phyloP scores from a whole-genome alignment of 1,140 invertebrate genomes.

The Brachionus koreanus region DNA sequence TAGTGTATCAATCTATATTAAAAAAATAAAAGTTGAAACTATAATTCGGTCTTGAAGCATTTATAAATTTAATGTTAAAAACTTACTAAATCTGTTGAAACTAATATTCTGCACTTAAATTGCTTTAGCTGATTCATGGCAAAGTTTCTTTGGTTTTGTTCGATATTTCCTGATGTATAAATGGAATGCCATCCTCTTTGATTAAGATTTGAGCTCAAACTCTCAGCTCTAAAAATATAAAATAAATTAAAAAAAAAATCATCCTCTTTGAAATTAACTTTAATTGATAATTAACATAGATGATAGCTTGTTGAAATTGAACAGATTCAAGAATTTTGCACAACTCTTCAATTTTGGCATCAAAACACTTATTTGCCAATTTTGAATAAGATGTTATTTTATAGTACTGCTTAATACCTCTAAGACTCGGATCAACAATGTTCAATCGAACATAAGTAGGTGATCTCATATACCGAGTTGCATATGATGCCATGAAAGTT shows the following conservation, averaged over 20 bases:
- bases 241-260: background rate
- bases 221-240: conserved; percentile 29
- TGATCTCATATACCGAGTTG: conserved; percentile 73
- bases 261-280: conserved; percentile 60
- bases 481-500: conserved; percentile 68
- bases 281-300: conserved; percentile 82
- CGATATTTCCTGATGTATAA: conserved; percentile 71
- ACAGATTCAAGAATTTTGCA: conserved; percentile 68
- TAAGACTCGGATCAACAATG: conserved; percentile 58
- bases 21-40: no score
- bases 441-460: conserved; percentile 70
- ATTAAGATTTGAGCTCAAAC: conserved; percentile 64
- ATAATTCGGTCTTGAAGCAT: no score
- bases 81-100: conserved; percentile 78
- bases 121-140: conserved; percentile 71
- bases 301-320: conserved; percentile 78
- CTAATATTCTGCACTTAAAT: conserved; percentile 74
- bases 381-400: conserved; percentile 51
- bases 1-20: no score
- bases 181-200: conserved; percentile 68
- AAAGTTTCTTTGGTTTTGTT: conserved; percentile 71
- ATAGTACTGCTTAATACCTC: conserved; percentile 70
- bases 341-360: conserved; percentile 69
- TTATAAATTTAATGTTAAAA: background rate
- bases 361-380: conserved; percentile 57